Conservation (phyloP, 2,113 vertebrate species). For the Irena cyanogastra region DNA sequence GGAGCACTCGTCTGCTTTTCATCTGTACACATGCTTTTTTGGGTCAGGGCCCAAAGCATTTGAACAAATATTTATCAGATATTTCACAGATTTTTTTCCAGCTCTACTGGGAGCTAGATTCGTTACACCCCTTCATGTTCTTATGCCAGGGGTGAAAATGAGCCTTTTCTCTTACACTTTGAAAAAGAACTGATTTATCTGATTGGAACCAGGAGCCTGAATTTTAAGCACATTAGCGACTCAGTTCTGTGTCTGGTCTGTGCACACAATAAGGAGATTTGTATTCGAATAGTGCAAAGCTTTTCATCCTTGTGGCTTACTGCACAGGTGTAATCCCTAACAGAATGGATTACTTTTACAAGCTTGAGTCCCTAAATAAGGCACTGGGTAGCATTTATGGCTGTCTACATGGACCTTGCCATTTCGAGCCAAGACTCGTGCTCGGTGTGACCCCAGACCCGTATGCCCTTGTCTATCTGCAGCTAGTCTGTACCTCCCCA, state of each 20-base stretch:
- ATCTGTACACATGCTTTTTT: background rate
- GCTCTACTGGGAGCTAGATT: background rate
- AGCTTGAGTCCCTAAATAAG: background rate
- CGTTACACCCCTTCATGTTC: background rate
- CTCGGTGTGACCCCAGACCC: background rate
- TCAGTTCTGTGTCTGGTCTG: background rate
- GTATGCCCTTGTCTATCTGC: background rate
- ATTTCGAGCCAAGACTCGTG: background rate
- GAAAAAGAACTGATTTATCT: constrained; percentile 19
- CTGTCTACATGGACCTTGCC: background rate
- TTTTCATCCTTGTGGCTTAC: constrained; percentile 14
- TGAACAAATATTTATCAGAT: constrained; percentile 49
- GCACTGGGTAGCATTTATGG: background rate
- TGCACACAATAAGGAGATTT: constrained; percentile 24
- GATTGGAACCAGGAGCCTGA: constrained; percentile 23
- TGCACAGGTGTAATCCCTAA: background rate
- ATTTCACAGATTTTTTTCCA: constrained; percentile 28
- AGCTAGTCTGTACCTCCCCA: background rate
- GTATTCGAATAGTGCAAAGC: background rate
- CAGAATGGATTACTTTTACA: background rate
- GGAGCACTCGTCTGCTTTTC: background rate
- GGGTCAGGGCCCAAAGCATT: constrained; percentile 31
- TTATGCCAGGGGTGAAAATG: constrained; percentile 23
- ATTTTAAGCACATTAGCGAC: constrained; percentile 35
- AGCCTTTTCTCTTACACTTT: constrained; percentile 20